These are phyloP conservation scores for Saccopteryx bilineata DNA, from an alignment of 2,113 vertebrate genomes.

Conservation along the genomic window DNA sequence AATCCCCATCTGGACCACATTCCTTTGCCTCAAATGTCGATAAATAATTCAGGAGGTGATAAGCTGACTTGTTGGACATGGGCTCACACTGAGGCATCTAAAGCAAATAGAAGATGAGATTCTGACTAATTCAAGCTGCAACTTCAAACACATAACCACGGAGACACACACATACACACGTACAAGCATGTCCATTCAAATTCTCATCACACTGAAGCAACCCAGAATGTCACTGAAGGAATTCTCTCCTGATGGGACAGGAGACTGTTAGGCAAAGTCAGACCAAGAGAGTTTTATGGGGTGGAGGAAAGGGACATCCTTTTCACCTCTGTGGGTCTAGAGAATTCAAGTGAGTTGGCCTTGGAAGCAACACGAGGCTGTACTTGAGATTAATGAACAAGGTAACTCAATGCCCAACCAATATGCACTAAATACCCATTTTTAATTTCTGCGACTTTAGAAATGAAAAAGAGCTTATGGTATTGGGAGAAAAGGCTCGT, in stretches of 20 bases:
- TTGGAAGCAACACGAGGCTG: not conserved
- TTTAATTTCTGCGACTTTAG: not conserved
- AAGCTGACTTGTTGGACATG: not conserved
- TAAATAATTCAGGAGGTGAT: conserved; percentile 53
- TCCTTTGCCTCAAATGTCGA: conserved; percentile 8
- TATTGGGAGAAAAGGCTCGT: not conserved
- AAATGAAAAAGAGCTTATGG: not conserved
- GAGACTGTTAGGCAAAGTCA: not conserved
- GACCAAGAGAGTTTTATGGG: not conserved
- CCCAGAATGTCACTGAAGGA: not conserved
- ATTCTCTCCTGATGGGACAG: not conserved
- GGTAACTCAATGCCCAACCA: not conserved
- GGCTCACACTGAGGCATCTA: conserved; percentile 33
- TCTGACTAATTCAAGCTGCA: not conserved
- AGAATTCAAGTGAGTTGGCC: not conserved
- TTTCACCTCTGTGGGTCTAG: not conserved
- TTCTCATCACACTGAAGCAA: not conserved
- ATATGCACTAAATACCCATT: not conserved
- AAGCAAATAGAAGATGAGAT: conserved; percentile 62
- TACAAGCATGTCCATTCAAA: not conserved
- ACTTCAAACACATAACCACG: not conserved
- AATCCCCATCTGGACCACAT: conserved; percentile 31
- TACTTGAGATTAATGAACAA: not conserved
- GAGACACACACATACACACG: not conserved
- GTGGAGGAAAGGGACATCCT: not conserved